Evolutionary conservation across 2,113 vertebrate species (phyloP), one percentile per base, ranked within the genome.

Genomic region (Turnix velox): DNA sequence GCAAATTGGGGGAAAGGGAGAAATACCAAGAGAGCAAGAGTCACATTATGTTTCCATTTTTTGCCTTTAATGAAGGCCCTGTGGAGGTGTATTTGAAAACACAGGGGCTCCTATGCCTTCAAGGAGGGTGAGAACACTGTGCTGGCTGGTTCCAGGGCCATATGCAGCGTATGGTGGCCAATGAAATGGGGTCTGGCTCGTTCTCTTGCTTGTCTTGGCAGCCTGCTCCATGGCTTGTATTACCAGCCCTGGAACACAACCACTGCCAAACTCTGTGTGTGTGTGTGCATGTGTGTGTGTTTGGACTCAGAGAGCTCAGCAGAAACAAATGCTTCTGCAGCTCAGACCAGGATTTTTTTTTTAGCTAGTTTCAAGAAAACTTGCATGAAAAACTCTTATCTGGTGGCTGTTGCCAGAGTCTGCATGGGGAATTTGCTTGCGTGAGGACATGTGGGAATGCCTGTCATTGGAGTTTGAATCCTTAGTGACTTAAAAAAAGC

Each of bases 191-290:
- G 97, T 93, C 97, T 98, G 98, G 97, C 98, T 97, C 97, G 3
- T 95, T 97, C 95, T 94, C 92, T 97, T 98, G 98, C 97, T 98
- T 98, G 98, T 98, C 97, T 98, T 98, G 98, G 98, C 97, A 98
- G 97, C 95, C 79, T 87, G 92, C 93, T 97, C 89, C 94, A 19
- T 97, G 96, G 98, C 97, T 98, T 98, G 97, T 98, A 94, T 98
- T 98, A 98, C 98, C 97, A 97, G 96, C 97, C 97, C 97, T 98
- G 97, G 97, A 98, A 97, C 96, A 96, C 94, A 94, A 95, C 95
- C 96, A 92, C 97, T 98, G 97, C 98, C 97, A 98, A 98, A 97
- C 97, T 96, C 88, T 65, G 69, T 95, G 90, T 65, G 69, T 95
- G 91, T 92, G 96, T 95, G 81, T 89, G 55, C 40, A 43, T 43